Evolutionary conservation across 1,140 invertebrate species (phyloP), one percentile per base, ranked within the genome.

Genomic region (Doryteuthis pealeii): DNA sequence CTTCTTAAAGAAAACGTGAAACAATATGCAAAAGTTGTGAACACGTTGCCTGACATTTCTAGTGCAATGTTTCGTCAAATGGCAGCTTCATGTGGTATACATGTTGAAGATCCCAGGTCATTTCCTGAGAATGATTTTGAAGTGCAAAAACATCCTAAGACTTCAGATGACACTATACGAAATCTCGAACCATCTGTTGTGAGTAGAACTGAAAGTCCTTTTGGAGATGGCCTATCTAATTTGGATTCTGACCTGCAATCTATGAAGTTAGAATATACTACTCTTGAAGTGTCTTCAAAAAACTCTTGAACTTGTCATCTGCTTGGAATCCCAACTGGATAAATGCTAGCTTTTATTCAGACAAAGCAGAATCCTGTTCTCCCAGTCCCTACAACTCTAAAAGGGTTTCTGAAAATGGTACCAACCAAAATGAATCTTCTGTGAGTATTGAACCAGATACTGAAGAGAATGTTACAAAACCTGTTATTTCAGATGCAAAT

Each of bases 1-100:
- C 18, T 62, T 15, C 54, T 62, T 62, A 62, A 62, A 22, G 54
- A 62, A 62, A 62, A 62, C 26, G 54, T 62, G 18, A 62, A 62
- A 22, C 54, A 62, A 62, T 62, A 15, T 15, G 6, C 54, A 22
- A 22, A 12, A 62, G 45, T 49, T 49, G 45, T 49, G 26, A 62
- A 62, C 54, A 62, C 54, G 6, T 22, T 62, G 26, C 10, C 45
- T n/a, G 54, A 62, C 26, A 22, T 62, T 28, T 62, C 54, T 62
- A 6, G 54, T 62, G 54, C 54, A 62, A 62, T 12, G 18, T 62
- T 62, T 62, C 54, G 10, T 5, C 54, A 62, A 28, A 62, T 15
- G 18, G 54, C 54, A n/a, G 54, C 54, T 28, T 62, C 54, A 14
- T 62, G 18, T 62, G 54, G 54, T 15, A 62, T 62, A 62, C 54